A percentile compares a stretch with the other conserved stretches of the same genome.
Evolutionary conservation across 2,113 vertebrate species (phyloP).

Genomic region (Eulemur rufifrons): DNA sequence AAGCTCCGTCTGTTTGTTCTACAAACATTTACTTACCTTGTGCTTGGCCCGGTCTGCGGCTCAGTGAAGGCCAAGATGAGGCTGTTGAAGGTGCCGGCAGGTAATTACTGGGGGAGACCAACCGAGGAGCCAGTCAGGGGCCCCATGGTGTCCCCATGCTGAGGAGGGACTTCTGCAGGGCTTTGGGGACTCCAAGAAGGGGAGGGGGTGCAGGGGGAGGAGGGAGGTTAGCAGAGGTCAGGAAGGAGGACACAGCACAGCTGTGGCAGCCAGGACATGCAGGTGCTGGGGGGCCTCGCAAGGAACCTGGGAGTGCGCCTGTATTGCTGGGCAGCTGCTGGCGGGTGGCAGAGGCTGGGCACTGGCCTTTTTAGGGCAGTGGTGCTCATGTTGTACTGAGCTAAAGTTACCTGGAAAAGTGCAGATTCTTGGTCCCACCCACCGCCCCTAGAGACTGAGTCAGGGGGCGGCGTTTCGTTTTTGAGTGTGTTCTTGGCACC

Average conservation of each 20-base stretch:
- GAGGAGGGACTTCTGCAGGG: not conserved
- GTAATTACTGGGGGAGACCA: not conserved
- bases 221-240: not conserved
- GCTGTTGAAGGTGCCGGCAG: not conserved
- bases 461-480: not conserved
- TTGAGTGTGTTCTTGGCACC: accelerated
- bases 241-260: accelerated
- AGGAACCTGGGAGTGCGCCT: accelerated
- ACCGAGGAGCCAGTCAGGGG: accelerated
- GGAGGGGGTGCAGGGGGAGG: accelerated
- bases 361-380: too few species aligned
- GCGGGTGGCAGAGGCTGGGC: not conserved
- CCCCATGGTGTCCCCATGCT: too few species aligned
- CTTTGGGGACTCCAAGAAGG: not conserved
- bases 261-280: not conserved
- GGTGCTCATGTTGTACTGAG: accelerated
- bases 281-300: not conserved
- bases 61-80: accelerated
- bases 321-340: not conserved
- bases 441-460: accelerated
- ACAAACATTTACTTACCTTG: not conserved
- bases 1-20: not conserved
- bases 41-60: not conserved
- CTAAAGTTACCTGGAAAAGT: not conserved
- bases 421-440: not conserved